Percentiles rank a stretch among this genome's conserved stretches.
phyloP scores from a whole-genome alignment of 2,113 vertebrate species.

The Hippocampus mohnikei region DNA sequence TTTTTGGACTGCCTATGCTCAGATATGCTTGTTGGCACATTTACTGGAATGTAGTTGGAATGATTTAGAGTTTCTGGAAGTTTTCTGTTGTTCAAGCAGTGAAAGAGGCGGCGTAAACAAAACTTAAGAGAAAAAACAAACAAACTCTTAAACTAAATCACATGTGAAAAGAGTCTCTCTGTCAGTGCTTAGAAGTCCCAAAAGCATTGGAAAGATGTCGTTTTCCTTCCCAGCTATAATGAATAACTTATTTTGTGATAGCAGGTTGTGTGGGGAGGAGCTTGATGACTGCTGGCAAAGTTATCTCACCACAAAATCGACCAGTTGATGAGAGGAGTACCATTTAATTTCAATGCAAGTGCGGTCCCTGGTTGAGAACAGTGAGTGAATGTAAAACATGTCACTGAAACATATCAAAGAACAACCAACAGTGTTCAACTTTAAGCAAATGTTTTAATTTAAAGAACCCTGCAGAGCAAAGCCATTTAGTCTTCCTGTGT shows the following conservation, averaged over 20 bases:
- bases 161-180: not conserved
- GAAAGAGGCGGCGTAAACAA: not conserved
- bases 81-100: not conserved
- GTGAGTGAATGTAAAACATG: not conserved
- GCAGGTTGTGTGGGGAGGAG: not conserved
- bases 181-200: not conserved
- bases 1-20: not conserved
- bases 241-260: not conserved
- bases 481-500: not conserved
- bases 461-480: not conserved
- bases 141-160: not conserved
- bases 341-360: not conserved
- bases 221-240: not conserved
- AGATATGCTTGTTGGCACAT: not conserved
- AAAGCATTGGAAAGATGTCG: not conserved
- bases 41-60: not conserved
- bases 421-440: not conserved
- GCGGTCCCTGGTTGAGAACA: not conserved
- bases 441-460: conserved; percentile 7
- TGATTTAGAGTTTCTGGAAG: conserved; percentile 1
- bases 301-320: not conserved
- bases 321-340: not conserved
- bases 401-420: not conserved
- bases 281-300: not conserved
- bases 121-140: not conserved